These are phyloP conservation scores for Patagioenas fasciata DNA, from an alignment of 2,113 vertebrate species.

Conservation along the genomic window DNA sequence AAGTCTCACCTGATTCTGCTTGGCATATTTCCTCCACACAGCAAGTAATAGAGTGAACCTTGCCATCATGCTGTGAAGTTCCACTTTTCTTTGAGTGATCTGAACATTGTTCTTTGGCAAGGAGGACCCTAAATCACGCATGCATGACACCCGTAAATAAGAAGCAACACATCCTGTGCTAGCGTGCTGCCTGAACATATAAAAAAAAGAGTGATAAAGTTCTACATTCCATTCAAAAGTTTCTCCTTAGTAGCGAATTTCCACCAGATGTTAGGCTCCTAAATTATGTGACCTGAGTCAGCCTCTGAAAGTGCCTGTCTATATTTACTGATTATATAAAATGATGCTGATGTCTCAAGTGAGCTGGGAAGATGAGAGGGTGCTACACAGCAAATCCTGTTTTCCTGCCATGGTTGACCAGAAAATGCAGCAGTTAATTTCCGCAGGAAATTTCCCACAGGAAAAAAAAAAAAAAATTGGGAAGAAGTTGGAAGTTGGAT, in stretches of 20 bases:
- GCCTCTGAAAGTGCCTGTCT: not conserved
- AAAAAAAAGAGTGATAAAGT: not conserved
- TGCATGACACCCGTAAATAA: not conserved
- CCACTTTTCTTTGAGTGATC: too few relatives aligned
- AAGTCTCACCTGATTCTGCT: too few relatives aligned
- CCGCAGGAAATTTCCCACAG: not conserved
- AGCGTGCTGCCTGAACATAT: not conserved
- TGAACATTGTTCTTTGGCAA: too few relatives aligned
- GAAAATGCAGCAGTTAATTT: not conserved
- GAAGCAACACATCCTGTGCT: not conserved
- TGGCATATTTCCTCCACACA: too few relatives aligned
- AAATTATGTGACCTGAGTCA: not conserved
- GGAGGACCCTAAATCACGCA: too few relatives aligned
- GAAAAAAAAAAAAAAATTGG: not conserved
- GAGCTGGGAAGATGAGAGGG: not conserved
- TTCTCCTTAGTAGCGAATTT: not conserved
- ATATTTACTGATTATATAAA: not conserved
- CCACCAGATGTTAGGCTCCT: not conserved
- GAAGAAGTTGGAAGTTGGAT: not conserved
- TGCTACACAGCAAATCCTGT: not conserved
- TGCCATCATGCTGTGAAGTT: too few relatives aligned
- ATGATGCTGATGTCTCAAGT: not conserved
- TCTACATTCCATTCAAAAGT: not conserved
- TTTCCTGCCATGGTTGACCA: not conserved
- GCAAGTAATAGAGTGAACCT: too few relatives aligned